Evolutionary conservation across 1,140 invertebrate genomes (phyloP).

Genomic region (Liolophura sinensis): DNA sequence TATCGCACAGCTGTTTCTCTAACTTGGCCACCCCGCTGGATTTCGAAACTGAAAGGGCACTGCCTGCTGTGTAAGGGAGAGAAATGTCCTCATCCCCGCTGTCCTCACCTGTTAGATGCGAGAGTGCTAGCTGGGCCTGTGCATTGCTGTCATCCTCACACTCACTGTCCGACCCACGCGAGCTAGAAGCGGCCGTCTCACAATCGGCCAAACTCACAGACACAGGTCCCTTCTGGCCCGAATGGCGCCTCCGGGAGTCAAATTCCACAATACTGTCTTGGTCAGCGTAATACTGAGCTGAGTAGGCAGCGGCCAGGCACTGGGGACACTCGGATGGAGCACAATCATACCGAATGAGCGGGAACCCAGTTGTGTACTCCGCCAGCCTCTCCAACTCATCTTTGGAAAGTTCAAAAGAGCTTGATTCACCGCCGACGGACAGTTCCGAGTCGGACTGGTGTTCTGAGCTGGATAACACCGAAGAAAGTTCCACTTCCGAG

Average conservation of each 20-base stretch:
- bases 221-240: no score
- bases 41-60: no score
- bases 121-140: no score
- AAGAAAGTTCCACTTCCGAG: constrained; percentile 42
- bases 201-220: no score
- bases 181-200: no score
- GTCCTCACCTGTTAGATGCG: background rate
- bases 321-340: constrained; percentile 45
- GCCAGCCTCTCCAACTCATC: constrained; percentile 47
- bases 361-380: constrained; percentile 48
- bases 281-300: constrained; percentile 31
- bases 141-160: background rate
- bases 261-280: constrained; percentile 13
- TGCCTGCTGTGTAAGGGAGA: background rate
- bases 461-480: constrained; percentile 46
- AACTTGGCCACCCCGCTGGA: no score
- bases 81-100: background rate
- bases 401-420: constrained; percentile 22
- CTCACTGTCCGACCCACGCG: no score
- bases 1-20: no score
- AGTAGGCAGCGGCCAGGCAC: constrained; percentile 35
- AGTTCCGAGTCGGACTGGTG: constrained; percentile 39
- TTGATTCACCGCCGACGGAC: constrained; percentile 17
- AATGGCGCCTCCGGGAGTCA: background rate
- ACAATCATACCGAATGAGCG: constrained; percentile 48